Base-by-base conservation (phyloP, 2,888 invertebrate species). In the Drosophila mulleri region DNA sequence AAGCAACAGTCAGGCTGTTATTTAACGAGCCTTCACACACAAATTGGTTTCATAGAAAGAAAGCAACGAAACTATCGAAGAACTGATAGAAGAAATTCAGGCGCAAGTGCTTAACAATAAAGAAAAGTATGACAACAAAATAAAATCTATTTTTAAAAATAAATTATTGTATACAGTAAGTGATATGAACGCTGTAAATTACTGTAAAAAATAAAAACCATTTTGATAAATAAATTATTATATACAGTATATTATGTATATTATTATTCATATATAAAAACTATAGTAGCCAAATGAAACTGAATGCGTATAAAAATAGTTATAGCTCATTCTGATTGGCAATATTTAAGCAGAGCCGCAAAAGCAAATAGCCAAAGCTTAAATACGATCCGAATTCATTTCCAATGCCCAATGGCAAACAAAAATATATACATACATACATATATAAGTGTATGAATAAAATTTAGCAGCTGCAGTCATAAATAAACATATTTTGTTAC, bases 401-500 rank as follows among this genome's bases (percentile, higher is more conserved):
- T 26, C 37, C 35, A 41, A 48, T 50, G 41, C 5, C 12, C 41
- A 35, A 37, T 58, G 23, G 14, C 42, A 7, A n/a, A 12, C 20
- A 23, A 23, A 8, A 16, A 14, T 44, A 37, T 20, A 37, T 20
- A 37, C 35, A 14, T 44, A 37, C 16, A 37, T 20, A 37, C 35
- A 20, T 16, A 9, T 16, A 52, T 23, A 42, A 35, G 52, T 32
- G 54, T 16, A 76, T 76, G 47, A 71, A 70, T 58, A 59, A 70
- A 68, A 50, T 57, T 63, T 37, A 29, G 47, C 62, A 69, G 58
- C 69, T 60, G 73, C 61, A 69, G 66, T 75, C 56, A 75, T 77
- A 75, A 79, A 79, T 75, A 79, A 63, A 41, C 52, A 70, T 71
- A 76, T 71, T 80, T 80, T 63, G 65, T 70, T 77, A 66, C 45